These are phyloP conservation scores for Camponotus floridanus DNA, from an alignment of 1,140 invertebrate genomes.

Conservation along the genomic window DNA sequence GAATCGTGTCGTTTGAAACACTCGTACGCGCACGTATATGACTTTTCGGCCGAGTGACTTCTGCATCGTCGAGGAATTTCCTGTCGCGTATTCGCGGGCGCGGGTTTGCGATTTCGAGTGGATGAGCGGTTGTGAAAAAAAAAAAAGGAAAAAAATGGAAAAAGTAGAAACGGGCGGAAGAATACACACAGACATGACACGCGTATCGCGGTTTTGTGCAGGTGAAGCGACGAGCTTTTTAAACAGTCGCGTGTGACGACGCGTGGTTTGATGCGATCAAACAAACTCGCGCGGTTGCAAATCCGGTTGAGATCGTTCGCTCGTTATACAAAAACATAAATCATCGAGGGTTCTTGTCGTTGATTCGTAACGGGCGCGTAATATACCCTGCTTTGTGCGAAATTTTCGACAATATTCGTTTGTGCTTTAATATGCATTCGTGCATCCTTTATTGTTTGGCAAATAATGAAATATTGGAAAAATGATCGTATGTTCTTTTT, in stretches of 20 bases:
- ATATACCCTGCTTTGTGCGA: conserved; percentile 24
- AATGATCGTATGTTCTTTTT: not conserved
- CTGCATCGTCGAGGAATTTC: not conserved
- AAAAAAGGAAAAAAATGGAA: not conserved
- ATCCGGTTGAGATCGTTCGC: conserved; percentile 41
- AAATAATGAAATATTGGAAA: not conserved
- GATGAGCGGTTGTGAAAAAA: not conserved
- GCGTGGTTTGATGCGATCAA: conserved; percentile 40
- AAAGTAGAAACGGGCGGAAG: not conserved
- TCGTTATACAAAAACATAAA: conserved; percentile 39
- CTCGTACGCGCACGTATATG: not conserved
- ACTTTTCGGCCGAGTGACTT: conserved; percentile 42
- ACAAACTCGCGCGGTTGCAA: conserved; percentile 38
- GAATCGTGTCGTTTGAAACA: conserved; percentile 53
- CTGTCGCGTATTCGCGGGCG: not conserved
- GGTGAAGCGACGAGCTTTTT: conserved; percentile 10
- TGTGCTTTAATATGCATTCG: not conserved
- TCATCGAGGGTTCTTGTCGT: conserved; percentile 24
- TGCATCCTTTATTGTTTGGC: not conserved
- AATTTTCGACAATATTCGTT: conserved; percentile 23
- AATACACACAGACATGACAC: not conserved
- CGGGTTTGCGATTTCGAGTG: conserved; percentile 20
- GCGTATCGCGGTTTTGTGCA: conserved; percentile 12
- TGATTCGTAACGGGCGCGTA: conserved; percentile 28
- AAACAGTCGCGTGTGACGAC: conserved; percentile 43